Percentiles rank a stretch among this genome's conserved stretches.
Evolutionary conservation across 2,113 vertebrate genomes (phyloP).

Genomic region (Echinops telfairi): DNA sequence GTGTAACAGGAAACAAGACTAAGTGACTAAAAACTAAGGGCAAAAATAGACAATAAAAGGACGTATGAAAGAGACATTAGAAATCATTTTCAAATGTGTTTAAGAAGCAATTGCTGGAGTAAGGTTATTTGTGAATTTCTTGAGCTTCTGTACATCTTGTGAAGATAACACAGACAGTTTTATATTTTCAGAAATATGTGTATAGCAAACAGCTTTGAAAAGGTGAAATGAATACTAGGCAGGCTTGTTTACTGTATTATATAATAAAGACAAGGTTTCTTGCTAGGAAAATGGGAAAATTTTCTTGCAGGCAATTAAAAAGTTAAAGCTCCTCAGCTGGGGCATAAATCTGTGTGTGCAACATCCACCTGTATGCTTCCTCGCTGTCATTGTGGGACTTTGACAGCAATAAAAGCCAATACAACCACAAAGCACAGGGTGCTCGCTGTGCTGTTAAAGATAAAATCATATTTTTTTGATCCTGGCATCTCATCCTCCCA

Average conservation of each 20-base stretch:
- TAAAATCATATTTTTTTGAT: background rate
- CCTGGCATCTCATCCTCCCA: background rate
- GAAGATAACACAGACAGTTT: slow-evolving; percentile 5
- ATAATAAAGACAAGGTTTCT: slow-evolving; percentile 15
- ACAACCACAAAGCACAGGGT: background rate
- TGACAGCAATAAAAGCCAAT: background rate
- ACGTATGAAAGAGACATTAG: background rate
- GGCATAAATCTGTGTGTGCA: background rate
- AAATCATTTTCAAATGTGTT: slow-evolving; percentile 2
- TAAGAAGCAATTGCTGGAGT: background rate
- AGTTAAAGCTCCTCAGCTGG: background rate
- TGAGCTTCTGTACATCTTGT: background rate
- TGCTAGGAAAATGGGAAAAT: background rate
- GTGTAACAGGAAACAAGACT: background rate
- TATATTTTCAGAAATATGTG: slow-evolving; percentile 7
- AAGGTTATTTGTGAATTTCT: background rate
- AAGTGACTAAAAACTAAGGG: background rate
- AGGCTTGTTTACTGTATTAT: background rate
- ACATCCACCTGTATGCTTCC: background rate
- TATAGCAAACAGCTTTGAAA: background rate
- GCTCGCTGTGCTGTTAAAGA: background rate
- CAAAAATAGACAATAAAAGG: background rate
- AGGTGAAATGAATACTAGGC: background rate
- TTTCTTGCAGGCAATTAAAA: background rate
- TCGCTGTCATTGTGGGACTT: background rate